Base-by-base conservation (phyloP, 1,140 invertebrate species). In the Cherax quadricarinatus region DNA sequence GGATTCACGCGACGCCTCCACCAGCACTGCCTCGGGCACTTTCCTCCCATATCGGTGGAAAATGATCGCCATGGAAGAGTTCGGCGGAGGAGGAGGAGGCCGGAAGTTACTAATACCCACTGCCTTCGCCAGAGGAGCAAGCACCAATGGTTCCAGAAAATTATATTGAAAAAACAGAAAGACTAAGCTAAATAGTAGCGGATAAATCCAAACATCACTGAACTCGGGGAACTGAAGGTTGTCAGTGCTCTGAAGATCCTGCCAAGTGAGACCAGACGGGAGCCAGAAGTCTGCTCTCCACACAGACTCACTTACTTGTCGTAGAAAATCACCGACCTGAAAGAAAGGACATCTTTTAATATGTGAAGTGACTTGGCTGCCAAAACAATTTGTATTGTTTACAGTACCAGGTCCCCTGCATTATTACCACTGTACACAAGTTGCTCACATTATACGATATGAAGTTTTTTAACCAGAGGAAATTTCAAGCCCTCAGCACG, bases 201-300 rank as follows among this genome's bases (percentile, higher is more conserved):
- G 90, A n/a, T 88, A 89, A 41, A 84, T n/a, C 88, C 66, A 95
- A 80, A 99, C 95, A 95, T 99, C 97, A 94, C 96, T 96, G 94
- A 97, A 96, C 95, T 98, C 96, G 62, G 97, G 96, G 95, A 98
- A 98, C 89, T 97, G 96, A 91, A 98, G 96, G 93, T 96, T 96
- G 70, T 97, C 96, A 90, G 96, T 98, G 30, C 98, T 97, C 94
- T 96, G 96, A 78, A 98, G 97, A 94, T 98, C 97, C 16, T 96
- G 96, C 98, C 98, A 99, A 94, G 97, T 98, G 89, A 97, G 97
- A 95, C 98, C 98, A 92, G 97, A 97, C 9, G 91, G 91, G 3
- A 92, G 79, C 91, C 91, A 92, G 70, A 92, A 88, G 73, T 81
- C 78, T 51, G 60, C 62, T 10, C 75, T 62, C 91, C 91, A 87